Evolutionary conservation across 2,888 invertebrate species (phyloP), one percentile per base, ranked within the genome.

Genomic region (Smittia sp.): DNA sequence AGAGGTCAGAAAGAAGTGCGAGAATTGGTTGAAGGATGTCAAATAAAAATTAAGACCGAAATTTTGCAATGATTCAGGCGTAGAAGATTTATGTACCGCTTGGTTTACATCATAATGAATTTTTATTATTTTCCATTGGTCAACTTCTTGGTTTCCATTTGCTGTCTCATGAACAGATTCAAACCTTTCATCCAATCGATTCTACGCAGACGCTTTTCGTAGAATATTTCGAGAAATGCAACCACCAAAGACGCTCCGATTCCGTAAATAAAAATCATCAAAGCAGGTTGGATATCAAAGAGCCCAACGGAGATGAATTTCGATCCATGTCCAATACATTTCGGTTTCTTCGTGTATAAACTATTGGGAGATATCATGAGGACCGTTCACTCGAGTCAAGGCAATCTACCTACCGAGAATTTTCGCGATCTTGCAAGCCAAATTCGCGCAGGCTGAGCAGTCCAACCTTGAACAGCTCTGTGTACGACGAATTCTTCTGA

Each of bases 401-500:
- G n/a, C n/a, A n/a, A n/a, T n/a, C n/a, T n/a, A n/a, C n/a, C n/a
- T n/a, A 80, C 58, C 85, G 79, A 15, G 78, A 76, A 81, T 84
- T 81, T 75, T 86, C 86, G 80, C 73, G 25, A 4, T 81, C 80
- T 74, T 85, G 85, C 6, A 89, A 77, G 0, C 89, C 90, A 67
- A 84, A 85, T 77, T 90, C 89, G 73, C 83, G 83, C 41, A 87
- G 82, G 77, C 86, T 82, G 74, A 84, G 79, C 65, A 86, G 88
- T 88, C 87, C 88, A 76, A 88, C 85, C 80, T 88, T 88, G 38
- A 88, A 83, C 79, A 87, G 82, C 80, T 89, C 87, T 75, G 85
- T 85, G 75, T 85, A 88, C 0, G 88, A 86, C 0, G 87, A 86
- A 75, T 87, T 84, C 78, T 87, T 88, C 76, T 86, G 84, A 1